A percentile compares a stretch with the other conserved stretches of the same genome.
phyloP scores from a whole-genome alignment of 1,140 invertebrate genomes.

The Drosophila sp. region DNA sequence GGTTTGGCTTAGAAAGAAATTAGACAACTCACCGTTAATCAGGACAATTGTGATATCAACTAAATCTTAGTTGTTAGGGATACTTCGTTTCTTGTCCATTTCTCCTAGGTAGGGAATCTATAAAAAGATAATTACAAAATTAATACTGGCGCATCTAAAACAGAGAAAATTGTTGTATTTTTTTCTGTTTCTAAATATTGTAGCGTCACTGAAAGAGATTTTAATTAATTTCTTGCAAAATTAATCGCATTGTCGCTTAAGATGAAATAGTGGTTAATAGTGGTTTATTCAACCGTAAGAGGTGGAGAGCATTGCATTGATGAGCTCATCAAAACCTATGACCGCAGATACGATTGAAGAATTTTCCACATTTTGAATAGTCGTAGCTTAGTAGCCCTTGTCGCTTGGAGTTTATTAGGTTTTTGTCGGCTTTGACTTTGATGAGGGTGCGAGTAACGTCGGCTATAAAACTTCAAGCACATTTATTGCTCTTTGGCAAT shows the following conservation, averaged over 20 bases:
- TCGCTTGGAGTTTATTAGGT: slow-evolving; percentile 31
- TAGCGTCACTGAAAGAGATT: neutral
- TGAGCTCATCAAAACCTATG: slow-evolving; percentile 1
- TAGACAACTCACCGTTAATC: no score
- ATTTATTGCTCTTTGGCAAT: slow-evolving; percentile 62
- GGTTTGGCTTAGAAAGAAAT: no score
- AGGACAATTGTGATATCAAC: no score
- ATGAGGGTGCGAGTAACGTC: slow-evolving; percentile 52
- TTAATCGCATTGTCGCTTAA: neutral
- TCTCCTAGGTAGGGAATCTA: no score
- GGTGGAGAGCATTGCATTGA: neutral
- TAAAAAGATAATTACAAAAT: no score
- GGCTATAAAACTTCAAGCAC: slow-evolving; percentile 19
- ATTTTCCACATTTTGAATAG: slow-evolving; percentile 20
- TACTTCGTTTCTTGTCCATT: no score
- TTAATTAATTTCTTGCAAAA: neutral
- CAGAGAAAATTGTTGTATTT: no score
- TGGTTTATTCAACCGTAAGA: neutral
- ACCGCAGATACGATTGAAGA: neutral
- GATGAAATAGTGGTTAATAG: neutral
- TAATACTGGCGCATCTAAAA: no score
- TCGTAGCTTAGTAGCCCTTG: neutral
- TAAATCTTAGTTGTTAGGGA: no score
- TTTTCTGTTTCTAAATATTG: neutral
- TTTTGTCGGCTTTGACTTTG: slow-evolving; percentile 58